Base-by-base conservation (phyloP, 2,888 invertebrate genomes). In the Phyllotreta striolata region DNA sequence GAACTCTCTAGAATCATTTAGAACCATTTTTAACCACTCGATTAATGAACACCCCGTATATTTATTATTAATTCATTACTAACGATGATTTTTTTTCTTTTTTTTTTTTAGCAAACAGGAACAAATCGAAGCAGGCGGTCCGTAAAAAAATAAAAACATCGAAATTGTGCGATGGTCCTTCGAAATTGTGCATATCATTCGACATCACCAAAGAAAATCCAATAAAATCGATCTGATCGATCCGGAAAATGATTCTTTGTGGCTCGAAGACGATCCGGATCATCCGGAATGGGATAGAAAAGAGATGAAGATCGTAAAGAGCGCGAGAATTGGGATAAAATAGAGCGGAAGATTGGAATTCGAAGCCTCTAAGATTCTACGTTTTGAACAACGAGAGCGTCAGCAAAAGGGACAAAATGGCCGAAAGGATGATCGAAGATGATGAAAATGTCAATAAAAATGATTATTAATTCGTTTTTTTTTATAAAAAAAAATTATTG, bases 91-190 rank as follows among this genome's bases (percentile, higher is more conserved):
- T n/a, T n/a, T n/a, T n/a, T n/a, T n/a, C n/a, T n/a, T n/a, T n/a
- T n/a, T n/a, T n/a, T n/a, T n/a, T n/a, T 67, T 9, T 41, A 70
- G 70, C 55, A 12, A 24, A 39, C 58, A 66, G 70, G 73, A 75
- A 63, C 62, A 73, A 52, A 63, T 68, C 54, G 44, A 60, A 44
- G 34, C n/a, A n/a, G n/a, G n/a, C n/a, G n/a, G n/a, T n/a, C n/a
- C n/a, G n/a, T n/a, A n/a, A n/a, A n/a, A n/a, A n/a, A 62, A 66
- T 64, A 12, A 62, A 69, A 59, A 54, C 46, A 14, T 13, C 84
- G 55, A 85, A 89, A 66, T 76, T 91, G 9, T 87, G 89, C 64
- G 90, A 89, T 78, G 91, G 91, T 0, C 91, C 91, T 1, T 86
- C 90, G 6, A 91, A 91, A 78, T 78, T 91, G 7, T 91, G 91